Evolutionary conservation across 2,113 vertebrate genomes (phyloP).

Genomic region (Tachysurus fulvidraco): DNA sequence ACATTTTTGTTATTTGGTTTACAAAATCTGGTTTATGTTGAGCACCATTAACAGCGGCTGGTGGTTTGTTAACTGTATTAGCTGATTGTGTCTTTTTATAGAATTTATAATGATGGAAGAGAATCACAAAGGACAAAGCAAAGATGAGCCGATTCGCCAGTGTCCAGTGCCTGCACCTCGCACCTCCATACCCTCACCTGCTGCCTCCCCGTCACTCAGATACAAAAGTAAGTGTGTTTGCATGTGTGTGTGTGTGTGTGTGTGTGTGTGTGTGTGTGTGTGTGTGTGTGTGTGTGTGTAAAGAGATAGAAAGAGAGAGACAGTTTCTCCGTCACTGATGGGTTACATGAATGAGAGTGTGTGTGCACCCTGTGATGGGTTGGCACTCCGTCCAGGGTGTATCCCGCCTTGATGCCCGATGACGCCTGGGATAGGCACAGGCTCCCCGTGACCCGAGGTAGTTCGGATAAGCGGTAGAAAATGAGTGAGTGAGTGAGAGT

Average conservation of each 20-base stretch:
- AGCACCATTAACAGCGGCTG: neutral
- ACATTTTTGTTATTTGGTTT: no score
- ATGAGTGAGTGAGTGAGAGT: no score
- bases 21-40: neutral
- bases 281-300: conserved; percentile 9
- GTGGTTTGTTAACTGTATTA: neutral
- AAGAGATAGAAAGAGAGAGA: neutral
- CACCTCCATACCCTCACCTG: conserved; percentile 79
- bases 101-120: conserved; percentile 83
- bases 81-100: conserved; percentile 56
- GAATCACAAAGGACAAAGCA: conserved; percentile 70
- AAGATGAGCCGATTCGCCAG: conserved; percentile 79
- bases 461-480: no score
- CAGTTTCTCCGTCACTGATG: neutral
- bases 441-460: no score
- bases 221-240: conserved; percentile 83
- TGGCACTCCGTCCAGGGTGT: no score
- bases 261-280: conserved; percentile 47
- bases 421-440: no score
- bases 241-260: conserved; percentile 10
- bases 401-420: no score
- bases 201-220: conserved; percentile 81
- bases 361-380: no score
- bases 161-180: conserved; percentile 77
- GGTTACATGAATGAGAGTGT: no score